Conservation (phyloP, 1,140 invertebrate species). For the Sitobion miscanthi region DNA sequence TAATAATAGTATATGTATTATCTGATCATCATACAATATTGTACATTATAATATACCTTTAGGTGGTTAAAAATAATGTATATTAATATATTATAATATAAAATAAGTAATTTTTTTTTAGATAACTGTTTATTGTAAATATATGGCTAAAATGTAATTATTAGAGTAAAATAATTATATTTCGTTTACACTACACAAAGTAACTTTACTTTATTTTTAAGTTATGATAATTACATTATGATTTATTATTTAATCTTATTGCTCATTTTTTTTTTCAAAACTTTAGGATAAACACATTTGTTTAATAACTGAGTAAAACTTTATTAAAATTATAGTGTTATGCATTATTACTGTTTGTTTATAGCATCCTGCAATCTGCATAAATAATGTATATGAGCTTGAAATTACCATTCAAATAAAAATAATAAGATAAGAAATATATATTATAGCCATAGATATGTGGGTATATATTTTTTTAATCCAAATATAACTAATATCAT, state of each 20-base stretch:
- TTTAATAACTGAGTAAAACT: conserved; percentile 1
- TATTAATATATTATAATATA: too few relatives aligned
- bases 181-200: background rate
- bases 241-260: conserved; percentile 2
- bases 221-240: conserved; percentile 13
- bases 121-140: background rate
- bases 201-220: background rate
- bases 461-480: background rate
- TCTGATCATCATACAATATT: too few relatives aligned
- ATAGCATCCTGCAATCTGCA: background rate
- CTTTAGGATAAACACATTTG: background rate
- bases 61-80: too few relatives aligned
- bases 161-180: background rate
- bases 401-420: background rate
- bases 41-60: too few relatives aligned
- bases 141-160: background rate
- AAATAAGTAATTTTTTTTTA: background rate
- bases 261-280: background rate
- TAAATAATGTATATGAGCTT: background rate
- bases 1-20: too few relatives aligned
- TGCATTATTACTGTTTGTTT: background rate
- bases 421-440: background rate
- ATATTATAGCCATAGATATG: background rate
- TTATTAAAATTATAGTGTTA: background rate
- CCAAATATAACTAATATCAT: background rate